Base-by-base conservation (phyloP, 2,113 vertebrate genomes). In the Lepidothrix coronata region DNA sequence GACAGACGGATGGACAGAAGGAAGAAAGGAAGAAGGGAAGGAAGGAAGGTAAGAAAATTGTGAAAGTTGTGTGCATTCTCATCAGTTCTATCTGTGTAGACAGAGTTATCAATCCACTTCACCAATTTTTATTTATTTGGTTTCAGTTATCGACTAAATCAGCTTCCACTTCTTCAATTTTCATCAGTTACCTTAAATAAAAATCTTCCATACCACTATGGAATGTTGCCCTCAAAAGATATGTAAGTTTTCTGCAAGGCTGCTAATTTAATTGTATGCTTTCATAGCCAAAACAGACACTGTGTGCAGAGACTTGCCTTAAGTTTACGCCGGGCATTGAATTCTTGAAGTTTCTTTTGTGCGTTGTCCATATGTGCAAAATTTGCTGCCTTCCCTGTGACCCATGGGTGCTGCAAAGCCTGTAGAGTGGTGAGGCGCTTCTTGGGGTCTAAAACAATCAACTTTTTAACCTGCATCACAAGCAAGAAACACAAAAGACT, bases 301-400 rank as follows among this genome's bases (percentile, higher is more conserved):
- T 67, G 17, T 35, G 14, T 39, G 9, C n/a, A 37, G 27, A 54
- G 20, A 94, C 89, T 95, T 97, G 98, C 99, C 98, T 99, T 99
- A 68, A 99, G 98, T 97, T 99, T 99, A 96, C 99, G 98, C 24
- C 98, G 97, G 18, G 98, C 99, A 93, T 99, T 99, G 97, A 99
- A 99, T 95, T 99, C 99, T 89, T 98, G 98, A 49, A 99, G 98
- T 95, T 99, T 99, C 98, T 98, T 99, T 73, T 99, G 98, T 74
- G 98, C 99, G 1, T 98, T 99, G 85, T 99, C 98, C 99, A 99
- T 99, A 88, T 99, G 99, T 76, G 98, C 97, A 89, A 99, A 99
- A 93, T 99, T 99, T 80, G 98, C 98, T 62, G 99, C 98, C 94
- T 98, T 99, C 18, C 98, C 99, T 88, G 98, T 98, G 89, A 99